A percentile compares a stretch with the other conserved stretches of the same genome.
phyloP scores from a whole-genome alignment of 2,888 invertebrate genomes.

The Lasioglossum figueresi region DNA sequence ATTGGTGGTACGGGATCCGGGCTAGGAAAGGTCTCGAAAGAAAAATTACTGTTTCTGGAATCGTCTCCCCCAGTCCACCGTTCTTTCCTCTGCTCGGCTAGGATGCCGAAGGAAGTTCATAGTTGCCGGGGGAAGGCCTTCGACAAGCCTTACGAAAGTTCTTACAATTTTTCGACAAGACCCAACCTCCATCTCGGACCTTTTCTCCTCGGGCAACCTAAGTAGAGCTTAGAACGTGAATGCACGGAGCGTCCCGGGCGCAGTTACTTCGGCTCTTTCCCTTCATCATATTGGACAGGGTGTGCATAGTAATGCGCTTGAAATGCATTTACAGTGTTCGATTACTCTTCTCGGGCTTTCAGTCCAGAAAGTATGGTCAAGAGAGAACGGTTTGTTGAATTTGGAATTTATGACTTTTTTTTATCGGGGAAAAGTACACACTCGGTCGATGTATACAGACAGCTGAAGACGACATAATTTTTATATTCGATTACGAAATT shows the following conservation, averaged over 20 bases:
- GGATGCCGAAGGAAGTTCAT: slow-evolving; percentile 54
- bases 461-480: neutral
- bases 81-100: slow-evolving; percentile 25
- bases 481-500: no score
- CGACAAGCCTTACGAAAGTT: slow-evolving; percentile 71
- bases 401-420: neutral
- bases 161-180: slow-evolving; percentile 69
- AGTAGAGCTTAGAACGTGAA: slow-evolving; percentile 50
- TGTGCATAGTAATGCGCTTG: slow-evolving; percentile 10
- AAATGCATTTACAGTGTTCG: slow-evolving; percentile 9
- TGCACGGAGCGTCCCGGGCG: slow-evolving; percentile 43
- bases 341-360: slow-evolving; percentile 18
- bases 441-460: neutral
- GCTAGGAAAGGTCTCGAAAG: slow-evolving; percentile 45
- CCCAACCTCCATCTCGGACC: slow-evolving; percentile 26
- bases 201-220: slow-evolving; percentile 27
- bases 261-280: slow-evolving; percentile 49
- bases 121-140: slow-evolving; percentile 53
- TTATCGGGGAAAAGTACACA: neutral
- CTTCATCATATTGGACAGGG: slow-evolving; percentile 33
- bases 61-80: slow-evolving; percentile 28
- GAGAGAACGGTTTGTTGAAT: neutral
- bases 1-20: slow-evolving; percentile 14
- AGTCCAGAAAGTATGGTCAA: neutral
- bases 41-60: slow-evolving; percentile 70